Conservation (phyloP, 2,797 vertebrate genomes). For the Odontamblyopus rebecca region DNA sequence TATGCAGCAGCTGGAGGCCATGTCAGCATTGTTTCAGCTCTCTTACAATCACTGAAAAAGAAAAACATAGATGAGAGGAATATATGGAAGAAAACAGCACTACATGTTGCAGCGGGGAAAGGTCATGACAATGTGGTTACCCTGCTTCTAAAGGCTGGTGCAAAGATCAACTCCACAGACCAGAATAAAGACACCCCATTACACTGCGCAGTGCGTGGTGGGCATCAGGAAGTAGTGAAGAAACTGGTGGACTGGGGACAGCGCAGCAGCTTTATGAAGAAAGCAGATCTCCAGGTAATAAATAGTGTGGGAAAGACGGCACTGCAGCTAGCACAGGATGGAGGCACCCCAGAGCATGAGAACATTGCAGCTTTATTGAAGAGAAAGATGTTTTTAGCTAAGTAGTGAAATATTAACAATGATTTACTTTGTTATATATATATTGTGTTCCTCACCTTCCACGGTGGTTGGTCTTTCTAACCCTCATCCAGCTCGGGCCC, state of each 20-base stretch:
- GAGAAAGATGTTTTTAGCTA: slow-evolving; percentile 82
- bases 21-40: slow-evolving; percentile 40
- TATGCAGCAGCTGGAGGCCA: slow-evolving; percentile 68
- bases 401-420: slow-evolving; percentile 39
- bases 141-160: slow-evolving; percentile 68
- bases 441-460: too few species aligned
- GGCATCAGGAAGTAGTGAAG: slow-evolving; percentile 58
- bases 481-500: too few species aligned
- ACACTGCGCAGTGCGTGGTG: slow-evolving; percentile 75
- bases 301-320: slow-evolving; percentile 79
- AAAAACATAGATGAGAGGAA: slow-evolving; percentile 78
- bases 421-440: too few species aligned
- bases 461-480: too few species aligned
- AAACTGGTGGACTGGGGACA: slow-evolving; percentile 66
- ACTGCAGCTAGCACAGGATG: slow-evolving; percentile 74
- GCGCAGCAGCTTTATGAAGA: slow-evolving; percentile 42
- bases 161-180: slow-evolving; percentile 76
- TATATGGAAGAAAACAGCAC: slow-evolving; percentile 79
- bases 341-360: slow-evolving; percentile 62
- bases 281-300: slow-evolving; percentile 68
- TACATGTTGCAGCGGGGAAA: slow-evolving; percentile 77
- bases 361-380: slow-evolving; percentile 72
- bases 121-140: slow-evolving; percentile 65
- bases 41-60: slow-evolving; percentile 65
- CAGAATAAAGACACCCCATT: slow-evolving; percentile 78